phyloP scores from a whole-genome alignment of 2,113 vertebrate species.

The Clinocottus analis region DNA sequence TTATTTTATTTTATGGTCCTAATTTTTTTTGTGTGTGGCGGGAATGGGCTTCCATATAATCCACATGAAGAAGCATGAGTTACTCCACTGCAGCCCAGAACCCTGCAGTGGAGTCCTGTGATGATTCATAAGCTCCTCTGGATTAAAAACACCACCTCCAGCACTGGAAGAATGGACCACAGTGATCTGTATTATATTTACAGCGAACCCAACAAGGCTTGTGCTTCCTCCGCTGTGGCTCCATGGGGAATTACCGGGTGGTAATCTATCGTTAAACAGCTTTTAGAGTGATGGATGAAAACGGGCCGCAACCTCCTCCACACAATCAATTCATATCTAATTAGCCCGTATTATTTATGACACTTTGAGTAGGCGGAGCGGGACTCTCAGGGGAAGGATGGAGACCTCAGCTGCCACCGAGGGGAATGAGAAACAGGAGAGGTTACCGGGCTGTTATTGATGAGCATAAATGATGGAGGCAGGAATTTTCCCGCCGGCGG shows the following conservation, averaged over 20 bases:
- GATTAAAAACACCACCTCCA: constrained; percentile 87
- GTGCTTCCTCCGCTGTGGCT: constrained; percentile 87
- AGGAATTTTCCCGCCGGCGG: background rate
- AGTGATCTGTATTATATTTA: constrained; percentile 85
- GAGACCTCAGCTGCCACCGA: constrained; percentile 86
- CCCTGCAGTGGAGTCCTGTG: constrained; percentile 77
- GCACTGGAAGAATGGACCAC: constrained; percentile 81
- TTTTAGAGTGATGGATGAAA: constrained; percentile 91
- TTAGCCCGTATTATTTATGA: constrained; percentile 91
- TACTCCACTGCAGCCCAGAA: background rate
- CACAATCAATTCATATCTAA: constrained; percentile 92
- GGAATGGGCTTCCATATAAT: no score
- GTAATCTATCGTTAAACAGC: constrained; percentile 90
- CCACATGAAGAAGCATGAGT: background rate
- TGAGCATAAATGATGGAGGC: no score
- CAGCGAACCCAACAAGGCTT: constrained; percentile 78
- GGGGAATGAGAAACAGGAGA: constrained; percentile 91
- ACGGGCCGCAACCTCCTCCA: constrained; percentile 84
- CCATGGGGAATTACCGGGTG: constrained; percentile 84
- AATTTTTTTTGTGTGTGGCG: no score
- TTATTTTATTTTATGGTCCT: no score
- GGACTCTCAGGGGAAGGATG: constrained; percentile 80
- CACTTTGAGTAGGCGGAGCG: constrained; percentile 83
- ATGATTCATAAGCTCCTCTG: constrained; percentile 85
- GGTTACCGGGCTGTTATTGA: constrained; percentile 91